Evolutionary conservation across 2,888 invertebrate genomes (phyloP).

Genomic region (Sminthurinus aureus): DNA sequence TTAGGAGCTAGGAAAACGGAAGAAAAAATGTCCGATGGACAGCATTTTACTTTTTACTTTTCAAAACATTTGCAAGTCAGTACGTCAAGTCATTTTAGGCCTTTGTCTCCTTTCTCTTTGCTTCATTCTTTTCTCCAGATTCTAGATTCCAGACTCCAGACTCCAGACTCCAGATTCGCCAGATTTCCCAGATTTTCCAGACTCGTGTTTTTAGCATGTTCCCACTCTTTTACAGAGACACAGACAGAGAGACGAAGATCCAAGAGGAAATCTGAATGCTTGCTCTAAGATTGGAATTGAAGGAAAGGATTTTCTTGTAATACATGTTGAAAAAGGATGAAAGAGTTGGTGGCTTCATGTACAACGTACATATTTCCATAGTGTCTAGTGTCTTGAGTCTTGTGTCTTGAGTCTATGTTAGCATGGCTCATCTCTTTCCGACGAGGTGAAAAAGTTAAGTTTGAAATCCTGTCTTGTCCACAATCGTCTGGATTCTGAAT

Average conservation of each 20-base stretch:
- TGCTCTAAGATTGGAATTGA: neutral
- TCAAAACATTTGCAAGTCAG: slow-evolving; percentile 18
- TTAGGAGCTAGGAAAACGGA: neutral
- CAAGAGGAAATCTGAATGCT: slow-evolving; percentile 10
- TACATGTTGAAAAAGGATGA: neutral
- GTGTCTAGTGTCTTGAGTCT: too few relatives aligned
- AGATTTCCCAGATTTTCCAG: too few relatives aligned
- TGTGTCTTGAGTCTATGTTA: neutral
- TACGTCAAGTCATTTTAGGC: slow-evolving; percentile 10
- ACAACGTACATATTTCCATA: neutral
- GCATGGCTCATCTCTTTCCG: slow-evolving; percentile 10
- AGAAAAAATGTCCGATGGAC: neutral
- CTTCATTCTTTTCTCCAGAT: neutral
- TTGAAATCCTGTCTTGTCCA: slow-evolving; percentile 20
- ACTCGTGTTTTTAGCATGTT: neutral
- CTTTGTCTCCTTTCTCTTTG: slow-evolving; percentile 1
- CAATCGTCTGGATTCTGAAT: neutral
- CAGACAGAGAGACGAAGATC: neutral
- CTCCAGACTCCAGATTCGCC: too few relatives aligned
- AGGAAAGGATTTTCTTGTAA: slow-evolving; percentile 14
- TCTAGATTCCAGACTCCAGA: too few relatives aligned
- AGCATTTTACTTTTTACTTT: slow-evolving; percentile 6
- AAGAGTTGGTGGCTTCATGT: neutral
- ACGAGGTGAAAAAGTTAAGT: slow-evolving; percentile 15
- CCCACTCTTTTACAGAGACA: neutral